Conservation (phyloP, 1,140 invertebrate genomes). For the Proctacanthus coquilletti region DNA sequence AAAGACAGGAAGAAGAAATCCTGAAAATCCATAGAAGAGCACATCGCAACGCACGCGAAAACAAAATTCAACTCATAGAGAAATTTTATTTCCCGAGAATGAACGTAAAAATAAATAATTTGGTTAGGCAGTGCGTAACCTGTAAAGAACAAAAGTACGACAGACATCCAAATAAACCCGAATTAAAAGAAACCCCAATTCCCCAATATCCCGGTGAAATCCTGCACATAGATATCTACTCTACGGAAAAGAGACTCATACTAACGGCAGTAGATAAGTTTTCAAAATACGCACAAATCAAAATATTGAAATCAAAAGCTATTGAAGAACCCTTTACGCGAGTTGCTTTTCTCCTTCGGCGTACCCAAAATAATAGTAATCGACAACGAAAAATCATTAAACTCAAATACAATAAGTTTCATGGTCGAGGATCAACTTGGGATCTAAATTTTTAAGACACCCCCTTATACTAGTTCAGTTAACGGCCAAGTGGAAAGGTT, state of each 20-base stretch:
- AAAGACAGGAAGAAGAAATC: constrained; percentile 7
- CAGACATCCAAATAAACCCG: constrained; percentile 2
- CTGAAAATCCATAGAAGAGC: constrained; percentile 4
- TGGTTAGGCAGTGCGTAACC: constrained; percentile 5
- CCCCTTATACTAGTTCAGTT: constrained; percentile 2
- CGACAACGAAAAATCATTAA: constrained; percentile 8
- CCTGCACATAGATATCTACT: constrained; percentile 7
- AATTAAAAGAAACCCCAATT: constrained; percentile 4
- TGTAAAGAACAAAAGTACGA: constrained; percentile 8
- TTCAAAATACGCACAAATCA: constrained; percentile 5
- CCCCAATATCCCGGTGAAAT: constrained; percentile 6
- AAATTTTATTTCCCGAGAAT: constrained; percentile 8
- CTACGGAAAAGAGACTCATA: constrained; percentile 5
- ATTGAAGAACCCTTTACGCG: constrained; percentile 6
- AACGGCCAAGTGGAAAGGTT: constrained; percentile 7
- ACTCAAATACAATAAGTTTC: constrained; percentile 3
- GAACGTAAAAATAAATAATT: constrained; percentile 5
- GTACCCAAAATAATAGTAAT: constrained; percentile 6
- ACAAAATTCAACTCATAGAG: constrained; percentile 6
- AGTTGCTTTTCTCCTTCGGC: constrained; percentile 7
- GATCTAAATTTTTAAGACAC: constrained; percentile 3
- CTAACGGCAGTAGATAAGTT: constrained; percentile 8
- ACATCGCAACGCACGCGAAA: constrained; percentile 6
- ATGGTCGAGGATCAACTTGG: constrained; percentile 3
- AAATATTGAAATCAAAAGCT: constrained; percentile 2